Base-by-base conservation (phyloP, 2,888 invertebrate genomes). In the Eledone cirrhosa region DNA sequence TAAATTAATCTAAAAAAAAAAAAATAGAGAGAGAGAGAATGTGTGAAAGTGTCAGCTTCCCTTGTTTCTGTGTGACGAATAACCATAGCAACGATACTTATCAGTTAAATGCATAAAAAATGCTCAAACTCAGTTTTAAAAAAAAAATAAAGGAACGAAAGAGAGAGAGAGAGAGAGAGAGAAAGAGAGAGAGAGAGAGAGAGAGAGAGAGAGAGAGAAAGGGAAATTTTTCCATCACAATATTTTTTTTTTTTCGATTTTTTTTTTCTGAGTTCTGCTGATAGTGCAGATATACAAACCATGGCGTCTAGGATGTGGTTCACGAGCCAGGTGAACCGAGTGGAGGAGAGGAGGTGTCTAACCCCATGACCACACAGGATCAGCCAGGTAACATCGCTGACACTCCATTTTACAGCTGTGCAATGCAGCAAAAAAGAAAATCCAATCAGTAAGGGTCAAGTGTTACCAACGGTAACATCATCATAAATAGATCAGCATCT, bases 341-440 rank as follows among this genome's bases (percentile, higher is more conserved):
- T 48, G 76, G 76, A 48, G 29, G n/a, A 47, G 48, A 29, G 24
- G 48, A 48, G 24, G 76, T 33, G 33, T 48, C 76, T 76, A 48
- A 48, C 76, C 76, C 76, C 76, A 76, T 76, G 76, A 76, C 76
- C 76, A 76, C 76, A 76, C 76, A 24, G 48, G 47, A 47, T 47
- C 48, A 48, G 76, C 48, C 48, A 47, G 76, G 76, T 48, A 76
- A 29, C 76, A 76, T 47, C 47, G 47, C n/a, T 76, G 29, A 33
- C 24, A 48, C 47, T 76, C 76, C 76, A 67, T 74, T 78, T 80
- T 77, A 78, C 53, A 79, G 80, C 82, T 82, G 82, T 82, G 69
- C 81, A 82, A 80, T 78, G 80, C 82, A 82, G 82, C 82, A 82
- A 81, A 82, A 78, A 80, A 79, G 81, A 82, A 80, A 78, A 81